Base-by-base conservation (phyloP, 2,888 invertebrate genomes). In the Agrilus biguttatus region DNA sequence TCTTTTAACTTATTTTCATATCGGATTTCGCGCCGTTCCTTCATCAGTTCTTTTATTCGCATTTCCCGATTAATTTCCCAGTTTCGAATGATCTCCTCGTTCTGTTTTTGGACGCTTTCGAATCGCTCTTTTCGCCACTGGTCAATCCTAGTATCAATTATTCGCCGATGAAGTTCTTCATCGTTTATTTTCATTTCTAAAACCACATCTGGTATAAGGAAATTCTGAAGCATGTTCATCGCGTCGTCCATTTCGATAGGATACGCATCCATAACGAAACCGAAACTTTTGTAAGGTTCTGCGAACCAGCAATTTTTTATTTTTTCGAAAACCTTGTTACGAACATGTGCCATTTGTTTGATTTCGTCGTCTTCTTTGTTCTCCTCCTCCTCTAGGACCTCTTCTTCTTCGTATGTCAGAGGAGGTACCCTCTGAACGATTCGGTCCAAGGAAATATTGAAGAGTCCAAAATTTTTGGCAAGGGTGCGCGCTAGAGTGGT, bases 241-340 rank as follows among this genome's bases (percentile, higher is more conserved):
- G 74, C 56, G 57, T 80, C 79, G 39, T 62, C 60, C 6, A 68
- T 57, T 45, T 72, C 58, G 56, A 67, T 73, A 8, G 80, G 80
- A 62, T 75, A 80, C 41, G 74, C 76, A 57, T 78, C 77, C 34
- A 80, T 56, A 35, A 79, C 65, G 55, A 78, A 67, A 5, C 79
- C 78, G 14, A 59, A 62, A 5, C 57, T 53, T 14, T 57, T 60
- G 53, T 66, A 71, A 0, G 77, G 74, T 40, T 68, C 58, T 40
- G 69, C 56, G 53, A 70, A 71, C 77, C 77, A 78, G 10, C 2
- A 46, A 8, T 28, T 44, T 33, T 37, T 19, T 32, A 41, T 23
- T 21, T 40, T 14, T 21, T 23, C 43, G 8, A 28, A 10, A 8
- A 40, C 36, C 13, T 47, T 35, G 14, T 45, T 40, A 2, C 43